Conservation (phyloP, 1,140 invertebrate genomes). For the Sycophaga agraensis region DNA sequence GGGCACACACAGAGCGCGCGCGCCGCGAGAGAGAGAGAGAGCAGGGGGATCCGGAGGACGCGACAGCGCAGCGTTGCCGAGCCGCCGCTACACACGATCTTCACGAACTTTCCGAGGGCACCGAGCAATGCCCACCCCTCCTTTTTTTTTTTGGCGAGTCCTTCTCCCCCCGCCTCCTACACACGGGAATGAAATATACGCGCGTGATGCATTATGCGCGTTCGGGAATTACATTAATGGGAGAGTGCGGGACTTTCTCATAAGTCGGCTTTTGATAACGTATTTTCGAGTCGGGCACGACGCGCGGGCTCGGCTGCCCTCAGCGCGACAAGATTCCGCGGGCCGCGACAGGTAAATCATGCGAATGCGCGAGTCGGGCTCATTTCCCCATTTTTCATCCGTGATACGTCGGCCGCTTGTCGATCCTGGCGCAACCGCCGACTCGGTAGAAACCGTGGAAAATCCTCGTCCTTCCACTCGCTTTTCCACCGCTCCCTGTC, state of each 20-base stretch:
- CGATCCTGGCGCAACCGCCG: no score
- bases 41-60: slow-evolving; percentile 18
- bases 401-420: no score
- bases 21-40: slow-evolving; percentile 6
- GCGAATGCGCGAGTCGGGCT: no score
- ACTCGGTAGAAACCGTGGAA: no score
- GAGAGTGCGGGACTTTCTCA: slow-evolving; percentile 24
- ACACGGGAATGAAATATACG: slow-evolving; percentile 19
- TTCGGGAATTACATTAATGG: slow-evolving; percentile 23
- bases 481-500: no score
- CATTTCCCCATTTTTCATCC: no score
- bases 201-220: slow-evolving; percentile 20
- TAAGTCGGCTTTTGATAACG: slow-evolving; percentile 9
- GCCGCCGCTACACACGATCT: not conserved
- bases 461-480: no score
- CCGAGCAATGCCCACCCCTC: slow-evolving; percentile 5
- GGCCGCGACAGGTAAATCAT: no score
- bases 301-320: not conserved
- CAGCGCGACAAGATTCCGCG: no score
- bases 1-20: not conserved
- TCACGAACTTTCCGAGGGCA: not conserved
- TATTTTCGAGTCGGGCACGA: not conserved
- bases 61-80: slow-evolving; percentile 11
- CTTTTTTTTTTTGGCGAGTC: no score
- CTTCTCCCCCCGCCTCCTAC: no score